Evolutionary conservation across 1,140 invertebrate genomes (phyloP).

Genomic region (Aradophagus sp.): DNA sequence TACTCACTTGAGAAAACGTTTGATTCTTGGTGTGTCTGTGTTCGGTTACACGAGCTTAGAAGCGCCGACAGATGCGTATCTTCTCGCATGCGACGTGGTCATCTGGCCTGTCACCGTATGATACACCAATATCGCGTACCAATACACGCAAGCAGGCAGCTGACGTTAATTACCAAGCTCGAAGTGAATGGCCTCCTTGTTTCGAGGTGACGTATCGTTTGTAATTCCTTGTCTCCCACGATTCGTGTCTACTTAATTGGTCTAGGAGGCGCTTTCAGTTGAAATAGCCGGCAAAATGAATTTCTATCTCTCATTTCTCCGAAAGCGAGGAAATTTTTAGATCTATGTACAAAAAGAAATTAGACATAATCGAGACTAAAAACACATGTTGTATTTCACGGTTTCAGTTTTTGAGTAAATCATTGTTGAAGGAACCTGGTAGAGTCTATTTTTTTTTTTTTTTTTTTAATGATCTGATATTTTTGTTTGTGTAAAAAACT

Average conservation of each 20-base stretch:
- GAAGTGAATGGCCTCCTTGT: slow-evolving; percentile 66
- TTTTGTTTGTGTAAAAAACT: too few relatives aligned
- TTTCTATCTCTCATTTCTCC: too few relatives aligned
- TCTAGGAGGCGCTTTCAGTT: slow-evolving; percentile 42
- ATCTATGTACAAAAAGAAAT: too few relatives aligned
- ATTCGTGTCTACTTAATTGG: slow-evolving; percentile 37
- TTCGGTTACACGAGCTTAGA: slow-evolving; percentile 19
- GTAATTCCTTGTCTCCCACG: slow-evolving; percentile 45
- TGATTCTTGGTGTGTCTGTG: slow-evolving; percentile 22
- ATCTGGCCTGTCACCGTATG: slow-evolving; percentile 29
- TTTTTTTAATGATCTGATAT: too few relatives aligned
- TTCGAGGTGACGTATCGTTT: slow-evolving; percentile 60
- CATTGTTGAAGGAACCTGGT: too few relatives aligned
- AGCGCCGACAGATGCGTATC: slow-evolving; percentile 45
- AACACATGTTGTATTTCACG: too few relatives aligned
- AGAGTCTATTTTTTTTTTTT: too few relatives aligned
- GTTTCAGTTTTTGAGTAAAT: too few relatives aligned
- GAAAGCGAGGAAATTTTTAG: too few relatives aligned
- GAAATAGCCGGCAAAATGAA: too few relatives aligned
- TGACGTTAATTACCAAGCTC: slow-evolving; percentile 65
- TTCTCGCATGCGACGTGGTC: slow-evolving; percentile 16
- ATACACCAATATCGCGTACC: slow-evolving; percentile 55
- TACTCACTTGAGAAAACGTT: slow-evolving; percentile 46
- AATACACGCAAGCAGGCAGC: slow-evolving; percentile 59
- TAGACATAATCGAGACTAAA: too few relatives aligned